Evolutionary conservation across 2,113 vertebrate species (phyloP).

Genomic region (Apeltes quadracus): DNA sequence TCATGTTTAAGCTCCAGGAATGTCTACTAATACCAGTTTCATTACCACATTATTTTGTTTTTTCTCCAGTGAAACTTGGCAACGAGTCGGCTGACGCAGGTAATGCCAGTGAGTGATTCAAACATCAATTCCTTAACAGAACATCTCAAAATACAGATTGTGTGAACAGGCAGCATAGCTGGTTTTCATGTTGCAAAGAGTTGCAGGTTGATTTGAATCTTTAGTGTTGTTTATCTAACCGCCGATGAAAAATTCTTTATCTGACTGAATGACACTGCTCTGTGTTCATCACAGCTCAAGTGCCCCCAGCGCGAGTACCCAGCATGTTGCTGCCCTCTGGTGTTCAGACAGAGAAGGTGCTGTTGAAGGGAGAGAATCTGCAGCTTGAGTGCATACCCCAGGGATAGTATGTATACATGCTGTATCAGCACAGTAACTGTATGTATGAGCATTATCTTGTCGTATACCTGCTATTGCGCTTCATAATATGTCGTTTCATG

Average conservation of each 20-base stretch:
- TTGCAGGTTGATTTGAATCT: background rate
- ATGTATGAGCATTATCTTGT: background rate
- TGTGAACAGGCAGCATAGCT: background rate
- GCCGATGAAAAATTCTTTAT: constrained; percentile 7
- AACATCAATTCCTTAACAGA: constrained; percentile 5
- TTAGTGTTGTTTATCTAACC: constrained; percentile 3
- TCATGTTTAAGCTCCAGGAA: constrained; percentile 23
- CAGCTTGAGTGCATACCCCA: constrained; percentile 92
- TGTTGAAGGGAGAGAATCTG: constrained; percentile 86
- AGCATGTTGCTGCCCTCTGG: constrained; percentile 87
- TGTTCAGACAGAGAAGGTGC: constrained; percentile 77
- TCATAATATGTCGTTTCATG: constrained; percentile 28
- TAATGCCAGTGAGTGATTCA: constrained; percentile 34
- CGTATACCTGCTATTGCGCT: background rate
- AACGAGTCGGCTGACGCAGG: constrained; percentile 36
- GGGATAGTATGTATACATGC: constrained; percentile 88
- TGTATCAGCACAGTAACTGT: background rate
- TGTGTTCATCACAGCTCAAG: constrained; percentile 71
- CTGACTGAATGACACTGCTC: constrained; percentile 7
- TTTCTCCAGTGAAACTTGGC: constrained; percentile 41
- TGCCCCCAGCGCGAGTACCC: constrained; percentile 84
- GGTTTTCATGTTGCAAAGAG: constrained; percentile 1
- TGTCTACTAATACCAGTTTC: background rate
- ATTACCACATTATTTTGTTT: constrained; percentile 25
- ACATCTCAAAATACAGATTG: background rate